Base-by-base conservation (phyloP, 2,888 invertebrate genomes). In the Glomeris marginata region DNA sequence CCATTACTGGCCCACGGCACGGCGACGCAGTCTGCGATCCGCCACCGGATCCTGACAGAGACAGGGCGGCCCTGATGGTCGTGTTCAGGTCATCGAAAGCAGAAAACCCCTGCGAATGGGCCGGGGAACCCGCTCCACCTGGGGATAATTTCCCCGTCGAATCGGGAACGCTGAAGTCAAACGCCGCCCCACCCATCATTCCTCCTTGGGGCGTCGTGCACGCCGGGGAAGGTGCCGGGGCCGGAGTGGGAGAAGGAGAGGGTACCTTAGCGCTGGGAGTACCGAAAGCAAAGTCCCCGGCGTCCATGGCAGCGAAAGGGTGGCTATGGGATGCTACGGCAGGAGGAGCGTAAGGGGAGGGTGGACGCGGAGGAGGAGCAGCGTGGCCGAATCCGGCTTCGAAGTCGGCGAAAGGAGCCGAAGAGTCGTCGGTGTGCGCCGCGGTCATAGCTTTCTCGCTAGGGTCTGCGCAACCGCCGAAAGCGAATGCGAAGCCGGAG, bases 21-120 rank as follows among this genome's bases (percentile, higher is more conserved):
- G 28, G 15, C n/a, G 15, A 15, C 2, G 42, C 6, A 10, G 28
- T 28, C 33, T 21, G 50, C 45, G 22, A 37, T 38, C 34, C 20
- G 41, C 45, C 43, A n/a, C 51, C 36, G 15, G 42, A 41, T n/a
- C 51, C 46, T 15, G 53, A 48, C 18, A 45, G 45, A 5, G 45
- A 43, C 47, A 53, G 41, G 33, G 53, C 53, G 8, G 54, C 54
- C n/a, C 47, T 43, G 13, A 54, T 54, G 21, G 52, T 45, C n/a
- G 52, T 47, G 36, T 54, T 54, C 18, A 54, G 45, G 33, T 54
- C 54, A 41, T 54, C 54, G 28, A 54, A 37, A 38, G 51, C 54
- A 8, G 53, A 41, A 18, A 28, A 41, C 21, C 45, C 16, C 10
- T 49, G 36, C 4, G 45, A 41, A n/a, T 42, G 45, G 16, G 44